Evolutionary conservation across 2,113 vertebrate species (phyloP).

Genomic region (Verasper variegatus): DNA sequence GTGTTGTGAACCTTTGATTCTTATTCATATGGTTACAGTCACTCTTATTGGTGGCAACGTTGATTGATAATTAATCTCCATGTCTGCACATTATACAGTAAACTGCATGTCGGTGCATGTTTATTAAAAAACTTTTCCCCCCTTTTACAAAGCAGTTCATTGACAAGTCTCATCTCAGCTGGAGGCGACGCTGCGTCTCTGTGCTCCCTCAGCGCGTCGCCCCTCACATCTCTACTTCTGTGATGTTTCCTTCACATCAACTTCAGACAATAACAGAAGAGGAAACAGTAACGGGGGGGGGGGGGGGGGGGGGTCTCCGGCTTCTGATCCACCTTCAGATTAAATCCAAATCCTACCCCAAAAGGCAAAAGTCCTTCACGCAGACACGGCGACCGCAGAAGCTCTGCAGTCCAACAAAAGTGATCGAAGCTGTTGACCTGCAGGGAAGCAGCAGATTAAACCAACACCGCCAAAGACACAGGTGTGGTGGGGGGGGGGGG

Average conservation of each 20-base stretch:
- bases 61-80: no score
- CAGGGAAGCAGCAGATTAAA: background rate
- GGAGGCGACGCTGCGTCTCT: background rate
- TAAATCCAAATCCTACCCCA: background rate
- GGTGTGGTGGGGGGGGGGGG: no score
- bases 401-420: background rate
- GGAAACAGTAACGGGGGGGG: background rate
- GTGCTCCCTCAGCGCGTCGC: constrained; percentile 1
- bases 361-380: constrained; percentile 5
- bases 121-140: no score
- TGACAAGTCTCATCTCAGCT: no score
- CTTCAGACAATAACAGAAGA: background rate
- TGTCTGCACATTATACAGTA: no score
- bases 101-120: no score
- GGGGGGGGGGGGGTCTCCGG: background rate
- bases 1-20: no score
- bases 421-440: constrained; percentile 14
- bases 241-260: background rate
- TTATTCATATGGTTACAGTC: no score
- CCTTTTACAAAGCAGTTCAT: no score
- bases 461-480: no score
- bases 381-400: background rate
- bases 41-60: no score
- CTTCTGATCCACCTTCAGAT: constrained; percentile 31
- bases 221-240: constrained; percentile 1